Percentiles rank a stretch among this genome's conserved stretches.
phyloP scores from a whole-genome alignment of 2,113 vertebrate genomes.

The Lophura nycthemera region DNA sequence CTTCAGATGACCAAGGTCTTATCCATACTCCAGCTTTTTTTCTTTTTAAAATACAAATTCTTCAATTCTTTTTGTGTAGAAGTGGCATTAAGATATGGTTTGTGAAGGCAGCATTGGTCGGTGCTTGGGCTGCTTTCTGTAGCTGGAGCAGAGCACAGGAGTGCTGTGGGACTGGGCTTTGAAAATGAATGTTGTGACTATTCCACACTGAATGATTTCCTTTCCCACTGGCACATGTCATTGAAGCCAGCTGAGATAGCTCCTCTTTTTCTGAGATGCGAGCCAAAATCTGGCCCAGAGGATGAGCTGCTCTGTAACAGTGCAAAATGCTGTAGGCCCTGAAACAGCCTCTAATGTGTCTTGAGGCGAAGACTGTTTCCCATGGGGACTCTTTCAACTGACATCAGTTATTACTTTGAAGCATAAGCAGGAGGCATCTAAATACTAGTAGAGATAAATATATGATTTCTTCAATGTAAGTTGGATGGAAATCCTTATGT shows the following conservation, averaged over 20 bases:
- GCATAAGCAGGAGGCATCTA: background rate
- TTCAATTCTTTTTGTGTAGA: background rate
- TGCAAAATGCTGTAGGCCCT: background rate
- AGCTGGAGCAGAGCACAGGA: background rate
- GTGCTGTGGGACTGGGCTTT: too few species aligned
- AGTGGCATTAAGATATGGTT: conserved; percentile 20
- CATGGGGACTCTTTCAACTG: background rate
- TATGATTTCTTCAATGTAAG: background rate
- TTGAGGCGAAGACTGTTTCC: background rate
- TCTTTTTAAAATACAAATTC: conserved; percentile 24
- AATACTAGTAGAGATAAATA: background rate
- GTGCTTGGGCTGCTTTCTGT: background rate
- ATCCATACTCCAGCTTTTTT: conserved; percentile 4
- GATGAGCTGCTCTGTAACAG: background rate
- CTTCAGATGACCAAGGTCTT: background rate
- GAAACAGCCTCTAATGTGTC: background rate
- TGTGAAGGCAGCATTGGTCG: conserved; percentile 21
- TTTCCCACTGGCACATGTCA: accelerated
- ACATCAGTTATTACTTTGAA: background rate
- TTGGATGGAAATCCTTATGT: background rate
- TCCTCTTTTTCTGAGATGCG: background rate
- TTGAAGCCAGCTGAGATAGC: background rate
- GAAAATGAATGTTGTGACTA: background rate
- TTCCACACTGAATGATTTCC: background rate
- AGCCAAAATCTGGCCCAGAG: background rate